Base-by-base conservation (phyloP, 1,140 invertebrate species). In the Samia ricini region DNA sequence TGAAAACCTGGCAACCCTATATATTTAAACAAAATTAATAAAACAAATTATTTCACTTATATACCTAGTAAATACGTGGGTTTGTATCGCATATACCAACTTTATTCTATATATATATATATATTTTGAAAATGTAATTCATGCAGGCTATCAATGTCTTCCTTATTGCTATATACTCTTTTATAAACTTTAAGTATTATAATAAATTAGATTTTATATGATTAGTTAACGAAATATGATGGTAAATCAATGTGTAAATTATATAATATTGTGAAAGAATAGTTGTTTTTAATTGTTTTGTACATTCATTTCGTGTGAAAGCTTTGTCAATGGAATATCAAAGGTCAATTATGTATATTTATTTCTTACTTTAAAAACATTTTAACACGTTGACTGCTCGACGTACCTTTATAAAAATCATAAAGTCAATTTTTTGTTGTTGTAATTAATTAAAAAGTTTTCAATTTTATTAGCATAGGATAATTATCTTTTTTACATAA, bases 121-220 rank as follows among this genome's bases (percentile, higher is more conserved):
- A 76, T 84, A 79, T 74, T 81, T 77, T 75, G 66, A 69, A 70
- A 68, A 83, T 75, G 73, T 79, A 85, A 86, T 79, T 82, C 71
- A 89, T 88, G 86, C 86, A 89, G 86, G 86, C 86, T 89, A 89
- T 88, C 77, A 76, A 89, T 88, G 85, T 89, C 86, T 89, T 89
- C 86, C 86, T 88, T 82, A 85, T 85, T 86, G 85, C 86, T 89
- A 88, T 89, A 89, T 79, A 85, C 81, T 88, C 81, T 86, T 86
- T 69, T 85, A 82, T 81, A 80, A 81, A 80, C 66, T 76, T 81
- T 79, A 79, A 83, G 77, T 80, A 65, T 52, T 18, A 61, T 80
- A 80, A 73, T 86, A 88, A 82, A 82, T 79, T 85, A 87, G 81
- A 77, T 78, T 81, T 74, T 82, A 80, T 76, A 71, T 79, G 67